These are phyloP conservation scores for Strix uralensis DNA, from an alignment of 2,113 vertebrate species.

Conservation along the genomic window DNA sequence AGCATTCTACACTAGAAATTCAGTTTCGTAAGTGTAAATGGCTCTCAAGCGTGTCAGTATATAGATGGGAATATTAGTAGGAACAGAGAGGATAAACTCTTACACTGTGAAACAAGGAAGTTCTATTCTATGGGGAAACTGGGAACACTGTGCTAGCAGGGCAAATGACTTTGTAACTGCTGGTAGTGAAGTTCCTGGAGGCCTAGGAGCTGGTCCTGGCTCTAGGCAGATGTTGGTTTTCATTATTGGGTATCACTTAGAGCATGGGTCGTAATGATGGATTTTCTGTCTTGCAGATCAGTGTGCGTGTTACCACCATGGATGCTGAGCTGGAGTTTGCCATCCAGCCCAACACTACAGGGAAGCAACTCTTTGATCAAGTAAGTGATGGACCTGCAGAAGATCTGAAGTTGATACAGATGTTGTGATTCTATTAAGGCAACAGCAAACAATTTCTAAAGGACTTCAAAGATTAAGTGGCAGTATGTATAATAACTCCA, in stretches of 20 bases:
- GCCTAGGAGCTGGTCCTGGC: background rate
- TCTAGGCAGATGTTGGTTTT: background rate
- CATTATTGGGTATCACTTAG: background rate
- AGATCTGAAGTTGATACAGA: background rate
- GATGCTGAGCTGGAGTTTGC: conserved; percentile 98
- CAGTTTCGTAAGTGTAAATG: background rate
- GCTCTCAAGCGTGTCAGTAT: background rate
- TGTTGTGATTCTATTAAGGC: background rate
- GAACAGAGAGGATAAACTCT: background rate
- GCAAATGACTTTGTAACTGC: background rate
- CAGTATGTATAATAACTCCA: background rate
- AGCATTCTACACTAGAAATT: background rate
- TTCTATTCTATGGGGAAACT: background rate
- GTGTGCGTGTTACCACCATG: conserved; percentile 95
- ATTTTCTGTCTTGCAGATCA: conserved; percentile 79
- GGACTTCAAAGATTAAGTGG: background rate
- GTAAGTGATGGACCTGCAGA: conserved; percentile 58
- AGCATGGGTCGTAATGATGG: background rate
- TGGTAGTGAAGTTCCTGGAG: background rate
- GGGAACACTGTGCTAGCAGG: background rate
- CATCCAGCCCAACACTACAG: conserved; percentile 95
- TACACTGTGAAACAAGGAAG: background rate
- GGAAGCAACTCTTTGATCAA: conserved; percentile 97
- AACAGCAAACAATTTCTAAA: background rate
- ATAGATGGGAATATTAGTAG: background rate